Percentiles rank a stretch among this genome's conserved stretches.
phyloP scores from a whole-genome alignment of 2,113 vertebrate genomes.

The Bujurquina vittata region DNA sequence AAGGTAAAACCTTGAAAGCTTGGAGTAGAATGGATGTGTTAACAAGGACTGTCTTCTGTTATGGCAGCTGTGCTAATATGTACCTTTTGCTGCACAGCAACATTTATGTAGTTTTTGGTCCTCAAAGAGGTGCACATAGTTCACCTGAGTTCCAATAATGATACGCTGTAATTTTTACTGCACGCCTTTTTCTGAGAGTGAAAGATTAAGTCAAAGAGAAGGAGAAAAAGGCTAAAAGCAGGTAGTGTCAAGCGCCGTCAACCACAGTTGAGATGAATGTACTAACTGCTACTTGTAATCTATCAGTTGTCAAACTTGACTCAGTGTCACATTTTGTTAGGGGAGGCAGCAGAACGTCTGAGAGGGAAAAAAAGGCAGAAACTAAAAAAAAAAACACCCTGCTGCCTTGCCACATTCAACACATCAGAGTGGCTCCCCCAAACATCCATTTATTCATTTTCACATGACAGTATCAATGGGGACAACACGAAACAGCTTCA shows the following conservation, averaged over 20 bases:
- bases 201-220: conserved; percentile 11
- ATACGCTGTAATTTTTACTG: neutral
- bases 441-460: conserved; percentile 66
- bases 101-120: neutral
- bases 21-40: neutral
- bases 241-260: neutral
- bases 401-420: conserved; percentile 30
- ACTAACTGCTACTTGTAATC: conserved; percentile 34
- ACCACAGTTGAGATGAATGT: conserved; percentile 20
- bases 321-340: conserved; percentile 6
- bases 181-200: neutral
- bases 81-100: neutral
- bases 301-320: conserved; percentile 19
- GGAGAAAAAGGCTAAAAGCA: neutral
- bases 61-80: neutral
- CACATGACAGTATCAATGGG: conserved; percentile 64
- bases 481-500: conserved; percentile 55
- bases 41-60: neutral
- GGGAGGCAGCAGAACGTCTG: conserved; percentile 27
- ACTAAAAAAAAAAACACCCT: neutral
- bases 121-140: neutral
- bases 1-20: too few relatives aligned
- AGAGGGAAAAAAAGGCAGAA: conserved; percentile 7
- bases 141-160: neutral
- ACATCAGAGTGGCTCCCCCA: conserved; percentile 28